Percentiles rank a stretch among this genome's conserved stretches.
phyloP scores from a whole-genome alignment of 2,113 vertebrate genomes.

The Mola mola region DNA sequence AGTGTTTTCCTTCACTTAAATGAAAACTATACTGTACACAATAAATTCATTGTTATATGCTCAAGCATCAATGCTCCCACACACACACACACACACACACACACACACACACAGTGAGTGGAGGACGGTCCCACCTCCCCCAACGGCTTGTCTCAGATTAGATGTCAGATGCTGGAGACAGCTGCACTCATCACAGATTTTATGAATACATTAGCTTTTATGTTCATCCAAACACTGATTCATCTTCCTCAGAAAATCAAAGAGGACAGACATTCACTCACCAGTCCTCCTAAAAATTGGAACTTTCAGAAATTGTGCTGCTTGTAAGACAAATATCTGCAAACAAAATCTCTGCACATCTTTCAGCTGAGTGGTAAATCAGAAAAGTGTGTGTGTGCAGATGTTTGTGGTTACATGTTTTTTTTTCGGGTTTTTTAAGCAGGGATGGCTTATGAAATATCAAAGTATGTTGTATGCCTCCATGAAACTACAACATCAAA shows the following conservation, averaged over 20 bases:
- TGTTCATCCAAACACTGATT: conserved; percentile 76
- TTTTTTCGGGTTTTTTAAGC: conserved; percentile 27
- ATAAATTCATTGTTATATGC: conserved; percentile 20
- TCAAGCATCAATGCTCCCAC: conserved; percentile 12
- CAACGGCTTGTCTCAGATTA: conserved; percentile 75
- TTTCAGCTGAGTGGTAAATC: conserved; percentile 41
- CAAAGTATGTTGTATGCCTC: conserved; percentile 78
- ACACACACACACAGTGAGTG: conserved; percentile 17
- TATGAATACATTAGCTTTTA: conserved; percentile 81
- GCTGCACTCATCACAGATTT: conserved; percentile 81
- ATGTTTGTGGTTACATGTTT: conserved; percentile 27
- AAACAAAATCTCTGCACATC: conserved; percentile 40
- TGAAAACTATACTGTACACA: conserved; percentile 18
- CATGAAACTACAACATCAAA: conserved; percentile 74
- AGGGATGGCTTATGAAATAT: conserved; percentile 70
- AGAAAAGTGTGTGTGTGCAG: conserved; percentile 28
- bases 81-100: conserved; percentile 7
- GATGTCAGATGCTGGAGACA: conserved; percentile 78
- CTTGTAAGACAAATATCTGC: conserved; percentile 45
- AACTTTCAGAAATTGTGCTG: conserved; percentile 42
- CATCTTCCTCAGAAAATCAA: conserved; percentile 70
- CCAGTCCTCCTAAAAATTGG: conserved; percentile 36
- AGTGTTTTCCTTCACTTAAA: conserved; percentile 10
- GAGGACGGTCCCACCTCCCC: conserved; percentile 60
- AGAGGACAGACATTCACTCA: conserved; percentile 58